Evolutionary conservation across 2,113 vertebrate genomes (phyloP), one percentile per base, ranked within the genome.

Genomic region (Setophaga kirtlandii): DNA sequence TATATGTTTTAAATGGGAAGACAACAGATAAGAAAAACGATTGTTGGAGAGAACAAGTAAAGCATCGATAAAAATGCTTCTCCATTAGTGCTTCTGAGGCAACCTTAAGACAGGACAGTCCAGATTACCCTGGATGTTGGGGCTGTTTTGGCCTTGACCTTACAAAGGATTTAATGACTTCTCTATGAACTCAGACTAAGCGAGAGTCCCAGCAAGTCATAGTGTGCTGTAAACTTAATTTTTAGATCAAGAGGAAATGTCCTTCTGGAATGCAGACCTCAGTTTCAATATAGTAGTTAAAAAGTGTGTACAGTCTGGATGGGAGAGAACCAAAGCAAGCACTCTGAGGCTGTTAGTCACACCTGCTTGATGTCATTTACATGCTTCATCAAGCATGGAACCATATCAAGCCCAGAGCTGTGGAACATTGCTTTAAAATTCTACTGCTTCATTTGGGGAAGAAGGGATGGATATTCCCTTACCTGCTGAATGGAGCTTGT

Each of bases 321-420:
- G 19, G 50, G 42, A 78, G 69, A 11, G 33, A 82, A 53, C 52
- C 33, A 73, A 70, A 83, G 68, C n/a, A 84, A 82, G 74, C n/a
- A 3, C 41, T 53, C 89, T 64, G 68, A 78, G 60, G 52, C 91
- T 94, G 60, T 94, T 56, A 63, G 88, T 90, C 77, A 89, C 89
- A 91, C 93, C 89, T 93, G 67, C 67, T 80, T 9, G 2, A 62
- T 76, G 58, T 69, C 75, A 42, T 69, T 93, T 89, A 82, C 74
- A 55, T 27, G 89, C 94, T 96, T 87, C 77, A 58, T 93, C 78
- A 65, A 90, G 84, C 84, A 15, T 87, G 89, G 91, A 90, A 87
- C 78, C 65, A 30, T 25, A 65, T 76, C 67, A 64, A 78, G 50
- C 74, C 81, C 59, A 58, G 60, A 79, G 63, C 71, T 83, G 41